Base-by-base conservation (phyloP, 2,888 invertebrate genomes). In the Ornithoptera priamus region DNA sequence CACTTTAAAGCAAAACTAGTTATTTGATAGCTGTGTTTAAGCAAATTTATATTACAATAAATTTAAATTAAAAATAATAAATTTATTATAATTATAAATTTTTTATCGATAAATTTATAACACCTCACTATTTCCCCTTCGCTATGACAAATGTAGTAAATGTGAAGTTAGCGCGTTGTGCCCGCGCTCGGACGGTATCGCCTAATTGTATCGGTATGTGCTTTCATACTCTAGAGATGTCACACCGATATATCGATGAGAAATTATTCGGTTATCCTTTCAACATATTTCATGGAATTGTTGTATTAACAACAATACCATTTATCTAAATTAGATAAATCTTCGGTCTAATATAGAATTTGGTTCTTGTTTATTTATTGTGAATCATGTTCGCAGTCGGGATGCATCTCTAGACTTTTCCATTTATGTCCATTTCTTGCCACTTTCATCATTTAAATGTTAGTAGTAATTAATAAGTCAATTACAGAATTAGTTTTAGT, bases 81-180 rank as follows among this genome's bases (percentile, higher is more conserved):
- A 68, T 68, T 71, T 62, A 72, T 70, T 67, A 42, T 66, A 46
- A 46, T 17, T 61, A 36, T 66, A 65, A 67, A 67, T 20, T 57
- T 57, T 46, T 75, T 74, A 78, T 79, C 75, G 76, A 68, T 30
- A 57, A 24, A 8, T 42, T 4, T 24, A 42, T 7, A 30, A 24
- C 66, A 64, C 70, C 39, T 56, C 70, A 60, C 70, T 70, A 70
- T 64, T 63, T 39, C 20, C 24, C 30, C 20, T 59, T 24, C 15
- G 77, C 77, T 84, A 85, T 89, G 90, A 89, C 89, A 89, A 89
- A 89, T 90, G 89, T 82, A 80, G 83, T 84, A 78, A 85, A 84
- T 80, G 86, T 80, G 75, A 80, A 85, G 87, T 86, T 88, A 87
- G 86, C 85, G 86, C 82, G 69, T 57, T 77, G 74, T 74, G 75